Percentiles rank a stretch among this genome's conserved stretches.
These are phyloP conservation scores for Apogon hyalosoma DNA, from an alignment of 2,797 vertebrate species.

Conservation along the genomic window DNA sequence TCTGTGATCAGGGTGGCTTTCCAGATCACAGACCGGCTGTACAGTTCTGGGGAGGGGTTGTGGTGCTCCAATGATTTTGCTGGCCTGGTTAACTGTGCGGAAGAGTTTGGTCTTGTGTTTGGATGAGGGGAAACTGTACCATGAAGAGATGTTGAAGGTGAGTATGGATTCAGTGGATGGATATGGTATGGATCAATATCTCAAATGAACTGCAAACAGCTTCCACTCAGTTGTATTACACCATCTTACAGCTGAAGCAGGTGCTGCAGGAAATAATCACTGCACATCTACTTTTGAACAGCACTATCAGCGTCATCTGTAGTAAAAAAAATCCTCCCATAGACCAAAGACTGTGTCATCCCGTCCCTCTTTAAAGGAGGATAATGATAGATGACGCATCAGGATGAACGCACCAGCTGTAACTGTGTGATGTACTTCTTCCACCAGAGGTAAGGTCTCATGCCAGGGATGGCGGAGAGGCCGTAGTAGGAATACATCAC, in stretches of 20 bases:
- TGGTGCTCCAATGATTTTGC: no score
- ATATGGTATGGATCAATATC: neutral
- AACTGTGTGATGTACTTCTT: constrained; percentile 99
- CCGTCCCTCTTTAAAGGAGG: no score
- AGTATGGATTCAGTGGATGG: no score
- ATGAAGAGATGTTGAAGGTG: no score
- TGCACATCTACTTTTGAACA: constrained; percentile 3
- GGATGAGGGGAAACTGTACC: no score
- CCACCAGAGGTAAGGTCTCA: constrained; percentile 98
- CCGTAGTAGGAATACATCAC: constrained; percentile 99
- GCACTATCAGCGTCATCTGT: neutral
- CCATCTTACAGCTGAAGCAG: constrained; percentile 10
- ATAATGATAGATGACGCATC: neutral
- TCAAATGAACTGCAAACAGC: constrained; percentile 18
- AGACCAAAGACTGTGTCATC: neutral
- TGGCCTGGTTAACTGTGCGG: no score
- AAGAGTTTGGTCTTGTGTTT: no score
- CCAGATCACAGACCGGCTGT: no score
- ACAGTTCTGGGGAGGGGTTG: no score
- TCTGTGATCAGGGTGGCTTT: no score
- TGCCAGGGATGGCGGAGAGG: constrained; percentile 91
- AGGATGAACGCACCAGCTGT: constrained; percentile 90
- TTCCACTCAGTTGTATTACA: neutral
- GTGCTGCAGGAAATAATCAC: constrained; percentile 12
- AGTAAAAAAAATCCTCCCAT: neutral